Evolutionary conservation across 2,888 invertebrate genomes (phyloP).

Genomic region (Rotaria sp.): DNA sequence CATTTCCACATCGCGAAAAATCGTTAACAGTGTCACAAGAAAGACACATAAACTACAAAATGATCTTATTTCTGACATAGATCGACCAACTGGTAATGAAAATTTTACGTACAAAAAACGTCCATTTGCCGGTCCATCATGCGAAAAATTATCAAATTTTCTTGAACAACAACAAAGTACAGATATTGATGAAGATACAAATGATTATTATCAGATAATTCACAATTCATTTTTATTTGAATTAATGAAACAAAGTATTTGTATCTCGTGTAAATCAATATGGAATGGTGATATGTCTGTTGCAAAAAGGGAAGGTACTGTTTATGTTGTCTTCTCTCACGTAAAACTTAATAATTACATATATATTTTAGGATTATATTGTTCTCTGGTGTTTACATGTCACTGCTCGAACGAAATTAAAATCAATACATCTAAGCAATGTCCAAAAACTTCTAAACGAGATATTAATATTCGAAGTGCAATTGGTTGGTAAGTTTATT

Average conservation of each 20-base stretch:
- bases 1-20: no score
- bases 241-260: background rate
- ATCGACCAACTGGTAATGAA: no score
- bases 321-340: background rate
- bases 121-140: background rate
- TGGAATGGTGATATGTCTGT: background rate
- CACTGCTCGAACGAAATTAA: background rate
- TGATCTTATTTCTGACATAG: no score
- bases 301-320: background rate
- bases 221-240: background rate
- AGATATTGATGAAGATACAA: background rate
- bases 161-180: background rate
- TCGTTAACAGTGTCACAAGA: no score
- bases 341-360: background rate
- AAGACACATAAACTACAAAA: no score
- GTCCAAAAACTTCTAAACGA: background rate
- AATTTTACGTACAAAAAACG: background rate
- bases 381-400: no score
- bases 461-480: background rate
- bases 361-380: no score
- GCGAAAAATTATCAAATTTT: background rate
- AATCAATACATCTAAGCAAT: background rate
- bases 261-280: background rate
- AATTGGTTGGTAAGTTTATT: background rate
- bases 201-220: background rate